Evolutionary conservation across 1,140 invertebrate genomes (phyloP), one percentile per base, ranked within the genome.

Genomic region (Adoxophyes honmai): DNA sequence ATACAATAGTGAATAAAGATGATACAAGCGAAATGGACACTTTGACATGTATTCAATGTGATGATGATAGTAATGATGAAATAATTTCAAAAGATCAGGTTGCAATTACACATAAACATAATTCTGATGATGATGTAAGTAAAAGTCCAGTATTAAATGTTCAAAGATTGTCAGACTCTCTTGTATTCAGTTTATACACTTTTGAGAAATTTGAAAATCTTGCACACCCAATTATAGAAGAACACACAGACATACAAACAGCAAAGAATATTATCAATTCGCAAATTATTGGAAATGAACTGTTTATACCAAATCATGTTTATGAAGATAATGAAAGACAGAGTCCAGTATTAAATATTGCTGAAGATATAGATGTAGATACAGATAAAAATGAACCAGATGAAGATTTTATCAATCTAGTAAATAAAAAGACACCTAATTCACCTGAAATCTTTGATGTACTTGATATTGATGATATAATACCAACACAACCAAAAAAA

Each of bases 171-270:
- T 68, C 62, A 52, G 44, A 60, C 14, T 72, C 70, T 14, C 56
- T 86, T 55, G 62, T 79, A 8, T 78, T 61, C 62, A 55, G 62
- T 52, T 61, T 88, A 33, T 75, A 83, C 28, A 57, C 61, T 1
- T 88, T 88, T 73, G 86, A 86, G 56, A 75, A 72, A 44, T 86
- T 88, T 62, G 83, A 88, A 64, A 63, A 60, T 9, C 55, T 83
- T 44, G 81, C 79, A 8, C 11, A 71, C 33, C 74, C 80, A 4
- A n/a, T 79, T 16, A 57, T 88, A 44, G 63, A 74, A 63, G 60
- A 74, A 38, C 60, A 67, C 44, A 9, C 44, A 11, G 73, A 86
- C 57, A 39, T 73, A 18, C 52, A 71, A 16, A 44, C 52, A 28
- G 73, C 66, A 6, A 88, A 78, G 64, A 55, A 64, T 55, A 36